These are phyloP conservation scores for Serripes groenlandicus DNA, from an alignment of 2,888 invertebrate species.

Conservation along the genomic window DNA sequence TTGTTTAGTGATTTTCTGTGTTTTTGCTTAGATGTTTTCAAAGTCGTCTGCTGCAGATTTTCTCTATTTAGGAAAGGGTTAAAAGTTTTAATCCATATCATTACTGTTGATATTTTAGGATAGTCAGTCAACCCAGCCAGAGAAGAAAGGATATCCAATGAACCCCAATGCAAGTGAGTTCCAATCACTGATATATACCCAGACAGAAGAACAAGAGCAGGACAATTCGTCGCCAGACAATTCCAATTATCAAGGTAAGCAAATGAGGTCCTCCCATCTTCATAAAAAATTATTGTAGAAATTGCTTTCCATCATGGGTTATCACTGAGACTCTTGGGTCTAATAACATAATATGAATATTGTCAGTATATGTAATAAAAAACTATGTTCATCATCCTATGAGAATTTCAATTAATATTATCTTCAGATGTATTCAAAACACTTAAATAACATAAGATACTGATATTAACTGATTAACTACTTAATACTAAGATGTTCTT, in stretches of 20 bases:
- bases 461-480: too few species aligned
- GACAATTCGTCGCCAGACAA: constrained; percentile 50
- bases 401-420: too few species aligned
- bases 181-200: constrained; percentile 77
- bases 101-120: background rate
- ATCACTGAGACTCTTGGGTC: too few species aligned
- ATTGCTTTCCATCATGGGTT: too few species aligned
- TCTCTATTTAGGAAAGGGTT: background rate
- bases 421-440: too few species aligned
- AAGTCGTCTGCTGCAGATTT: background rate
- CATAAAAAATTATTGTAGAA: too few species aligned
- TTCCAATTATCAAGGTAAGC: constrained; percentile 56
- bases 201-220: constrained; percentile 52
- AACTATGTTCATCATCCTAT: too few species aligned
- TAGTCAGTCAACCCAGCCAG: constrained; percentile 59
- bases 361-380: too few species aligned
- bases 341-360: too few species aligned
- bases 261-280: background rate
- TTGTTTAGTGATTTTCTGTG: background rate
- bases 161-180: constrained; percentile 85
- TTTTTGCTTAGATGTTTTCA: background rate
- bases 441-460: too few species aligned
- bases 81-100: too few species aligned
- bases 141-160: constrained; percentile 83
- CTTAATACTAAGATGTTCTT: too few species aligned